Percentiles rank a stretch among this genome's conserved stretches.
Conservation (phyloP, 2,888 invertebrate genomes). For the Phytoseiulus persimilis region DNA sequence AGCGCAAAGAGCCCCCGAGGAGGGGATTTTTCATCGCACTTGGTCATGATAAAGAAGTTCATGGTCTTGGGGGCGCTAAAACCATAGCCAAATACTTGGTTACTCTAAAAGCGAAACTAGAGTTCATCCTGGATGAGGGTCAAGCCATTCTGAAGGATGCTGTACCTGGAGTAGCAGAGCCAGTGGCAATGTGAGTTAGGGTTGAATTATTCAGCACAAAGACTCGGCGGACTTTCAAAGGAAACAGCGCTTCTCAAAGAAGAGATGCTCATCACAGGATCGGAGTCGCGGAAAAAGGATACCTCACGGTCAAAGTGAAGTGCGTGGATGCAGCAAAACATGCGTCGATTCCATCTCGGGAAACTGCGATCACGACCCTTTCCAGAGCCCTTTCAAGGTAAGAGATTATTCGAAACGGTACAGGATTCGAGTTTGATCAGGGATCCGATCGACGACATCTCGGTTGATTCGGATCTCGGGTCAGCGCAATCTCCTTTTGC, state of each 20-base stretch:
- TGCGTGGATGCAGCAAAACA: slow-evolving; percentile 52
- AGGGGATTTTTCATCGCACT: slow-evolving; percentile 54
- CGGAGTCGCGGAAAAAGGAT: slow-evolving; percentile 54
- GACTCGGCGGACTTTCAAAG: too few species aligned
- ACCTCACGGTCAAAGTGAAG: slow-evolving; percentile 49
- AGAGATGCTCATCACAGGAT: slow-evolving; percentile 48
- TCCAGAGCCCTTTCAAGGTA: slow-evolving; percentile 52
- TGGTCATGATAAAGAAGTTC: slow-evolving; percentile 56
- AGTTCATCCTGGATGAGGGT: slow-evolving; percentile 55
- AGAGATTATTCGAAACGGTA: neutral
- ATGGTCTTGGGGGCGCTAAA: slow-evolving; percentile 51
- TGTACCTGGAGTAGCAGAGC: slow-evolving; percentile 50
- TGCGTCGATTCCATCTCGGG: slow-evolving; percentile 53
- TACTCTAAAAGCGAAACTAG: slow-evolving; percentile 48
- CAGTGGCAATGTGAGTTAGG: slow-evolving; percentile 49
- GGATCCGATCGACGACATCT: too few species aligned
- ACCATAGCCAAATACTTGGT: slow-evolving; percentile 49
- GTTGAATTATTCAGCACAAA: slow-evolving; percentile 7
- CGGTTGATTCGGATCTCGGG: too few species aligned
- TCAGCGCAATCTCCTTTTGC: slow-evolving; percentile 48
- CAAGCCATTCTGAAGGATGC: slow-evolving; percentile 50
- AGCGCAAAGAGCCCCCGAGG: slow-evolving; percentile 50
- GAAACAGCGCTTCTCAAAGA: slow-evolving; percentile 39
- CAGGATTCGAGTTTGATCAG: neutral
- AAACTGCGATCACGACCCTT: slow-evolving; percentile 53